Conservation (phyloP, 2,113 vertebrate species). For the Gambusia affinis region DNA sequence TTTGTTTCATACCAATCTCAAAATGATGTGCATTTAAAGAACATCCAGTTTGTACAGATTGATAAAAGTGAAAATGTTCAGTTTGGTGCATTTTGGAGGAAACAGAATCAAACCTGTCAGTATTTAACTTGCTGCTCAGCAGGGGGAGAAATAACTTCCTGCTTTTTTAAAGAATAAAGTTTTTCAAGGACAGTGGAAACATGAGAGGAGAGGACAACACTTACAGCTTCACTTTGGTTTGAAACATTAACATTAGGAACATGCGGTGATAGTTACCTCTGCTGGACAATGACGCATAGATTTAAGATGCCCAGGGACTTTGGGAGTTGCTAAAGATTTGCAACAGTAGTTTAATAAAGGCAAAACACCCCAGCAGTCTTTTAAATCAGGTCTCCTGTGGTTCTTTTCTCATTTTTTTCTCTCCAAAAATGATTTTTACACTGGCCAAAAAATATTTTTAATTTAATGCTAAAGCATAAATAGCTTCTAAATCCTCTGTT, state of each 20-base stretch:
- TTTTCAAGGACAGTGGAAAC: neutral
- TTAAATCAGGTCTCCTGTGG: neutral
- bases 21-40: neutral
- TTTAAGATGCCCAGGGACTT: neutral
- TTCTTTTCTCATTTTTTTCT: neutral
- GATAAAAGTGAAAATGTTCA: no score
- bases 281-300: neutral
- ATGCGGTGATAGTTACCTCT: neutral
- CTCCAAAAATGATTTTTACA: neutral
- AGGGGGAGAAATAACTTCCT: no score
- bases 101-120: no score
- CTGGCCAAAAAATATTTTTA: neutral
- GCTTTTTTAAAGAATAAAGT: neutral
- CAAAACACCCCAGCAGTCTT: neutral
- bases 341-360: neutral
- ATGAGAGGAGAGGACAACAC: neutral
- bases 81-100: no score
- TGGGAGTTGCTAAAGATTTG: neutral
- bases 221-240: neutral
- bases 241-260: neutral
- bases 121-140: no score
- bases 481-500: neutral
- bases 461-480: neutral
- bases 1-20: neutral
- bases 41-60: no score